Base-by-base conservation (phyloP, 2,797 vertebrate species). In the Hephaestus fuliginosus region DNA sequence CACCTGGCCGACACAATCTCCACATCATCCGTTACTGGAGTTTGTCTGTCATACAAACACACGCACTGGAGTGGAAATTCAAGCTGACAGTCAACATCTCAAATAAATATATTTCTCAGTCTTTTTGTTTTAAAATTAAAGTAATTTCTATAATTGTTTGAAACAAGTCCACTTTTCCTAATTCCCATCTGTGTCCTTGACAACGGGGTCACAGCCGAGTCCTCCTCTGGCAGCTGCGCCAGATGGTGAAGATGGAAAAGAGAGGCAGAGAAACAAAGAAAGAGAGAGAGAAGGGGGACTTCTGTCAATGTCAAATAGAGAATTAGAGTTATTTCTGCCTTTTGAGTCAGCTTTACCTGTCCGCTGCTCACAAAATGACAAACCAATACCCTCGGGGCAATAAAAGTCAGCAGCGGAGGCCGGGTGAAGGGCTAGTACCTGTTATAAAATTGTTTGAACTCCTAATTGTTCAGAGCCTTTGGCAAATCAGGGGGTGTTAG, bases 61-160 rank as follows among this genome's bases (percentile, higher is more conserved):
- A 70, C 80, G 71, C 84, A 78, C 61, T 77, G 71, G 84, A 88
- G 92, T 56, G 96, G 96, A 98, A 98, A 98, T 97, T 90, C 89
- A 95, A 96, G 92, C 93, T 96, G 96, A 96, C 96, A 94, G 95
- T 95, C 96, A 94, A 95, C 96, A 95, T 90, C 77, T 95, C 94
- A 94, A 93, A 94, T 93, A 94, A 94, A 95, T 95, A 94, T 91
- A 94, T 94, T 94, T 89, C 90, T 88, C 88, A 72, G 51, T 91
- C 90, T 95, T 96, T 97, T 93, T 95, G 92, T 96, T 96, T 95
- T 93, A 95, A 93, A 96, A 97, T 96, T 96, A 93, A 95, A 94
- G 94, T 97, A 95, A 97, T 98, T 97, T 97, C 94, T 96, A 94
- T 97, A 97, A 98, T 98, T 97, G 93, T 95, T 97, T 94, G 94